Conservation (phyloP, 2,888 invertebrate genomes). For the Erpobdella octoculata region DNA sequence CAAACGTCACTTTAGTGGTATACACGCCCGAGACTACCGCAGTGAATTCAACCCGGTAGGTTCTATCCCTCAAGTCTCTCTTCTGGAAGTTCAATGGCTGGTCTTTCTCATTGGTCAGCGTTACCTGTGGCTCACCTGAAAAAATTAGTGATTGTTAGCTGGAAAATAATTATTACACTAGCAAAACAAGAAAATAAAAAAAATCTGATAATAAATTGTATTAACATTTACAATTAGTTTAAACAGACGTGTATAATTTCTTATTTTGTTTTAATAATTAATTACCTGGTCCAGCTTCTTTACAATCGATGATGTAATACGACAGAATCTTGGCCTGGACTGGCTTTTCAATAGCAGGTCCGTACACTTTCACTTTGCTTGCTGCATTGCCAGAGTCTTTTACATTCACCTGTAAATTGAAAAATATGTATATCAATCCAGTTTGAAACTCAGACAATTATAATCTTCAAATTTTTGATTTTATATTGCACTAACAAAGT, state of each 20-base stretch:
- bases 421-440: neutral
- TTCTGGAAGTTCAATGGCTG: slow-evolving; percentile 8
- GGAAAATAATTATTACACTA: neutral
- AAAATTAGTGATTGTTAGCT: neutral
- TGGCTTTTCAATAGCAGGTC: slow-evolving; percentile 74
- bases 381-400: slow-evolving; percentile 2
- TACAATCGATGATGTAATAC: slow-evolving; percentile 76
- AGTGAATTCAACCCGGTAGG: slow-evolving; percentile 57
- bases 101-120: slow-evolving; percentile 28
- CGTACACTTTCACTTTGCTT: slow-evolving; percentile 48
- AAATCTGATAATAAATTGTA: neutral
- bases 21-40: slow-evolving; percentile 24
- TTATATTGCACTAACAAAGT: too few relatives aligned
- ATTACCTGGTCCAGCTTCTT: slow-evolving; percentile 71
- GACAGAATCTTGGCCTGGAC: slow-evolving; percentile 69
- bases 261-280: neutral
- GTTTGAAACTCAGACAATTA: neutral
- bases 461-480: too few relatives aligned
- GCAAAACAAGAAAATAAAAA: neutral
- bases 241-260: too few relatives aligned
- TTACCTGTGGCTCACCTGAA: slow-evolving; percentile 27
- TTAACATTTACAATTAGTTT: too few relatives aligned
- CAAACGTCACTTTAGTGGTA: slow-evolving; percentile 25
- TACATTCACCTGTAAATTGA: slow-evolving; percentile 10
- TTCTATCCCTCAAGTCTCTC: slow-evolving; percentile 60